Base-by-base conservation (phyloP, 2,113 vertebrate genomes). In the Dicerorhinus sumatrensis region DNA sequence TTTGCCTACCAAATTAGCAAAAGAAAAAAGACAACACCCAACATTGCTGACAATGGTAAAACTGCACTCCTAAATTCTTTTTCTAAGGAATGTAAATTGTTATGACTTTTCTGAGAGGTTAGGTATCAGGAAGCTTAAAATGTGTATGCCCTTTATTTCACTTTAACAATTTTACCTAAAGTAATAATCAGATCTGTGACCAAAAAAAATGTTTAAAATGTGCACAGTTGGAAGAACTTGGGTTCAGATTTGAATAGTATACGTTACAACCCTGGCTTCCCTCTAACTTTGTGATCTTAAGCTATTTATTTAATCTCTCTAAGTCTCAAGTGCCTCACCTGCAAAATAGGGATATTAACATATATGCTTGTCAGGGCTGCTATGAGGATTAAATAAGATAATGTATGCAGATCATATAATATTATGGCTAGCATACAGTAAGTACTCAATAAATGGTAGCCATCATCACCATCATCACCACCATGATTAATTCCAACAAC, bases 91-190 rank as follows among this genome's bases (percentile, higher is more conserved):
- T 69, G 13, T 8, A 75, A 94, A 96, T 51, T 70, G 14, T 72
- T 73, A 89, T 27, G 17, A 75, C 1, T 12, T 60, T 67, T 87
- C 29, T 95, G 56, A 86, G 51, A 36, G 27, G 25, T 60, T 48
- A 87, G 6, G 21, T 58, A 73, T 63, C 39, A 83, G 39, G 58
- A 91, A 82, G 23, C 46, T 86, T 96, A 96, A 95, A 96, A 94
- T 42, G 1, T 56, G 1, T 27, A 46, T 86, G 39, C 0, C 29
- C n/a, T 95, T 91, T 48, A 88, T 72, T 36, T 94, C 25, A 58
- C 75, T 96, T 96, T 69, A 82, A 94, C 62, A 72, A 94, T 91
- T 93, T 96, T 58, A 97, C 73, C 48, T 94, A 97, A 63, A 95
- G 31, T 58, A 11, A 76, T 81, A 73, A 92, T 77, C 5, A 85